Conservation (phyloP, 92 coral and sea anemone species). For the Muricea muricata region DNA sequence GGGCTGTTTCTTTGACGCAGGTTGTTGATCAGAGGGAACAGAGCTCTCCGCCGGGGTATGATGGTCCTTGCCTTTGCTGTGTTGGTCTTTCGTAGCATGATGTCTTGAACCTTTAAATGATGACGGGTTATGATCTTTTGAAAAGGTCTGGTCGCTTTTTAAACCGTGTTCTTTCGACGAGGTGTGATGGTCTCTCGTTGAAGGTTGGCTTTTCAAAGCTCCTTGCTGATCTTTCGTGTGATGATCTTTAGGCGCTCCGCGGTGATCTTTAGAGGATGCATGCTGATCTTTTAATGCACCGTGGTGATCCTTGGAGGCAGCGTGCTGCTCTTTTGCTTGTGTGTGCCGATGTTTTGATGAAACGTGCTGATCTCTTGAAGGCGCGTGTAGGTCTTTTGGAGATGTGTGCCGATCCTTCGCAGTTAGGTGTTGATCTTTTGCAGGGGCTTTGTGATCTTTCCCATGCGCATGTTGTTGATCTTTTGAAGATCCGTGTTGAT, state of each 20-base stretch:
- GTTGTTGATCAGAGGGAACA: background rate
- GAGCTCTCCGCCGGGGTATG: background rate
- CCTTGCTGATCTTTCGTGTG: constrained; percentile 24
- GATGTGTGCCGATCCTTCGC: constrained; percentile 24
- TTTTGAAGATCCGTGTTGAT: background rate
- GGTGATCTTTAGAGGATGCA: background rate
- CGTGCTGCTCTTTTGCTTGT: background rate
- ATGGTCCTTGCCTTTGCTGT: background rate
- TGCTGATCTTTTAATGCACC: background rate
- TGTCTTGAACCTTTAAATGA: background rate
- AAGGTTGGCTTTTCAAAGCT: constrained; percentile 21
- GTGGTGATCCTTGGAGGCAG: background rate
- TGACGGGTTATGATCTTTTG: constrained; percentile 1
- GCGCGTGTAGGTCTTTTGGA: constrained; percentile 24
- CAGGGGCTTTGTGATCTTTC: background rate
- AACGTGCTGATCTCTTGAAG: constrained; percentile 4
- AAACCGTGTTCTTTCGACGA: background rate
- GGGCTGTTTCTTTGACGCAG: constrained; percentile 2
- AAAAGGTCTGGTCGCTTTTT: background rate
- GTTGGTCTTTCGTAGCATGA: background rate
- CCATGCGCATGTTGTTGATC: constrained; percentile 26
- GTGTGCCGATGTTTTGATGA: background rate
- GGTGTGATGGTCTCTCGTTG: background rate
- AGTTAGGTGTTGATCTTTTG: constrained; percentile 36
- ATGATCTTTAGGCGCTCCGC: constrained; percentile 17